Conservation (phyloP, 2,888 invertebrate genomes). For the Pasiphila rectangulata region DNA sequence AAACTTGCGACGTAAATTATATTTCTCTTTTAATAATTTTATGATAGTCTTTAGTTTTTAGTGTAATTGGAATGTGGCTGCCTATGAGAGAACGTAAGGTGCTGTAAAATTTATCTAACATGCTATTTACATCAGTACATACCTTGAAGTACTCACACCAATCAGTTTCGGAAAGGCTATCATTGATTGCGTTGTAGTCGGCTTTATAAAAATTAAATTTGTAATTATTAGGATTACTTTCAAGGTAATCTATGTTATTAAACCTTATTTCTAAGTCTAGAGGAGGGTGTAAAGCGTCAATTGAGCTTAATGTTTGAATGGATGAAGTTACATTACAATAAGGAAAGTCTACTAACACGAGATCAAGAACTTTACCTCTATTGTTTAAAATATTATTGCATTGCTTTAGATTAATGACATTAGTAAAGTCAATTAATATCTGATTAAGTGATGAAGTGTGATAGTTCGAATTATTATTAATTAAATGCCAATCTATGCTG, state of each 20-base stretch:
- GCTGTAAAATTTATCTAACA: too few relatives aligned
- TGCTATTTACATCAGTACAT: not conserved
- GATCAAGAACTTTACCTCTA: not conserved
- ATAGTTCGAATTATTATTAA: not conserved
- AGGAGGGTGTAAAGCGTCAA: not conserved
- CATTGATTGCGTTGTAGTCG: not conserved
- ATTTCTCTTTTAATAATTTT: too few relatives aligned
- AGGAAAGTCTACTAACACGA: not conserved
- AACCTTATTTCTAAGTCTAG: too few relatives aligned
- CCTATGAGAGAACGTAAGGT: too few relatives aligned
- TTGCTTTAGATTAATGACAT: conserved; percentile 1
- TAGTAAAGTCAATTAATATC: not conserved
- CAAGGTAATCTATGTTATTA: too few relatives aligned
- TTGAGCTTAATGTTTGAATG: not conserved
- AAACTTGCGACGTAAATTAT: too few relatives aligned
- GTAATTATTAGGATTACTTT: too few relatives aligned
- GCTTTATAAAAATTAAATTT: too few relatives aligned
- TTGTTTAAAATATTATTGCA: not conserved
- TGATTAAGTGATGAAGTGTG: not conserved
- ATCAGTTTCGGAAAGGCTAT: not conserved
- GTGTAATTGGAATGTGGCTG: too few relatives aligned
- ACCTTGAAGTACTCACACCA: not conserved
- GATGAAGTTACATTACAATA: not conserved
- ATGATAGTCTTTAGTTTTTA: too few relatives aligned
- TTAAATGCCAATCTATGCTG: not conserved